These are phyloP conservation scores for Irena cyanogastra DNA, from an alignment of 2,113 vertebrate genomes.

Conservation along the genomic window DNA sequence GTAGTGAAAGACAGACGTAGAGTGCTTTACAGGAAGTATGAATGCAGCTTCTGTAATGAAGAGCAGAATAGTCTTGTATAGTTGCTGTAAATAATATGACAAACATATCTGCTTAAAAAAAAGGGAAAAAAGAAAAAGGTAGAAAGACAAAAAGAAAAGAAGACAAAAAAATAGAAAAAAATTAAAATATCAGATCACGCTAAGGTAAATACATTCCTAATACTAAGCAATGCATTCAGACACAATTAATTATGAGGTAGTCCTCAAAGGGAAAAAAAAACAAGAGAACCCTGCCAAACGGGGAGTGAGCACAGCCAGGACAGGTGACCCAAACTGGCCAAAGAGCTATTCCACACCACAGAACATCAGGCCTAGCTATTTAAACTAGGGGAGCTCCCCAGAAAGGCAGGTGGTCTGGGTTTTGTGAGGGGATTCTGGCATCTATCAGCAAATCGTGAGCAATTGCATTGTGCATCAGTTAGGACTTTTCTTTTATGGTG, in stretches of 20 bases:
- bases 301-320: not conserved
- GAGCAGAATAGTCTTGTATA: not conserved
- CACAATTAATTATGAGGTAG: not conserved
- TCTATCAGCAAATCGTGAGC: not conserved
- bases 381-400: not conserved
- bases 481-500: not conserved
- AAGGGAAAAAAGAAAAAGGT: rapidly evolving
- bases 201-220: not conserved
- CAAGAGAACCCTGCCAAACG: not conserved
- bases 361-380: not conserved
- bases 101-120: not conserved
- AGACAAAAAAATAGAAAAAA: not conserved
- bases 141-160: not conserved
- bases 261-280: not conserved
- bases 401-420: not conserved
- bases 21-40: not conserved
- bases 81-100: not conserved
- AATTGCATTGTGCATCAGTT: not conserved
- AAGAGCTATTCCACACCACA: not conserved
- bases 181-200: rapidly evolving
- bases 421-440: not conserved
- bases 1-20: not conserved
- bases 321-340: not conserved
- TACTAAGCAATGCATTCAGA: not conserved
- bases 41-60: not conserved